Base-by-base conservation (phyloP, 2,113 vertebrate species). In the Cyanoramphus novaezelandiae region DNA sequence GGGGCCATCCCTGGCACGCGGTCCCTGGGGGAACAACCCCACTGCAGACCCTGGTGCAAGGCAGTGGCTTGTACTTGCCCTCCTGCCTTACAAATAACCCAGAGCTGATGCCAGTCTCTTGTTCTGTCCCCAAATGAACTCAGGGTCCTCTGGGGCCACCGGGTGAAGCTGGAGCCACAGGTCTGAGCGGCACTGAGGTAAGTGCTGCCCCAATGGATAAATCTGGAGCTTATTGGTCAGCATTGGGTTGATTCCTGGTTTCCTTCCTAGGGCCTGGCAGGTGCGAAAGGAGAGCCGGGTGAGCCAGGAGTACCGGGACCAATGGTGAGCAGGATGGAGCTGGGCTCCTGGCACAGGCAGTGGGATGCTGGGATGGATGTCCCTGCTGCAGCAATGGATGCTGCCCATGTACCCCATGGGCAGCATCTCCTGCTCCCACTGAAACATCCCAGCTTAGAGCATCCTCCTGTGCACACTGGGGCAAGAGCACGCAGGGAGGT, bases 111-210 rank as follows among this genome's bases (percentile, higher is more conserved):
- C 49, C 71, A 86, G 17, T 13, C 41, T 39, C 11, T 0, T 53
- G 27, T 55, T 83, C 47, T 83, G 85, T 92, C 59, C 85, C 72
- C 60, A 39, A 5, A 81, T n/a, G 25, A 75, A 86, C 95, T 11
- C 96, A 99, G 99, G 99, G 98, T 12, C 92, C 97, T 27, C 96
- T 98, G 0, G 99, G 98, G 47, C 90, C 97, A 17, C 93, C 94
- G 0, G 99, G 99, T 0, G 93, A 98, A 91, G 97, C 92, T 62
- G 99, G 99, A 80, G 97, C 95, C 35, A 33, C 88, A 0, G 98
- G 97, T 65, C 92, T 98, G 35, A 96, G 96, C 0, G 99, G 98
- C 31, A 39, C 96, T 1, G 96, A 98, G 97, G 99, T 99, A 88
- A 93, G 97, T 8, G 25, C 81, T 72, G 28, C 39, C 72, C 39